phyloP scores from a whole-genome alignment of 2,113 vertebrate species.

The Agelaius phoeniceus region DNA sequence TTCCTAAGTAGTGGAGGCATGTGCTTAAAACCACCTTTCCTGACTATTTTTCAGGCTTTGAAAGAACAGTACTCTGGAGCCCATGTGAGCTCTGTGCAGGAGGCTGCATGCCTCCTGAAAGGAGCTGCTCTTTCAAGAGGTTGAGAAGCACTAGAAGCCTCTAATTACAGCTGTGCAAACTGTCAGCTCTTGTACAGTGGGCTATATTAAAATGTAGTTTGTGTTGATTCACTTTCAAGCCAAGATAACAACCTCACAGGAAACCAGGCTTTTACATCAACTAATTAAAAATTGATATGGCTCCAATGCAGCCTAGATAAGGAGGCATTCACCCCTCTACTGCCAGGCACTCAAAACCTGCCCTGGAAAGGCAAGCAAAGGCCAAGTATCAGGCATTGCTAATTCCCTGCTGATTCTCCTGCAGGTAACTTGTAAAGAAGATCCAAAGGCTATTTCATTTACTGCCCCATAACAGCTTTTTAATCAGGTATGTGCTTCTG shows the following conservation, averaged over 20 bases:
- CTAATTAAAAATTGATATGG: not conserved
- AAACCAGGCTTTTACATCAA: not conserved
- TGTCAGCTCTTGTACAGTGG: not conserved
- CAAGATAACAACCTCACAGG: not conserved
- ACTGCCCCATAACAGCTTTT: not conserved
- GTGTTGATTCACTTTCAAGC: not conserved
- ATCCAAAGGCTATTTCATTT: not conserved
- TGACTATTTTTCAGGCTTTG: not conserved
- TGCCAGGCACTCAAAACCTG: not conserved
- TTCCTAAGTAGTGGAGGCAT: not conserved
- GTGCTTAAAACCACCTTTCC: not conserved
- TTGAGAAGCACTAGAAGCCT: not conserved
- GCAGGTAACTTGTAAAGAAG: not conserved
- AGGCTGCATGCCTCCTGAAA: not conserved
- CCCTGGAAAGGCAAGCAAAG: not conserved
- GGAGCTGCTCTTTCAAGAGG: not conserved
- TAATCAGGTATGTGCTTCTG: not conserved
- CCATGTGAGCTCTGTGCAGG: not conserved
- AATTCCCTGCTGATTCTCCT: not conserved
- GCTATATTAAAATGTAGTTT: not conserved
- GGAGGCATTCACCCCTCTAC: not conserved
- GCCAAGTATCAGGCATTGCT: not conserved
- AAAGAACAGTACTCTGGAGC: not conserved
- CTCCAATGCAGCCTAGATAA: not conserved
- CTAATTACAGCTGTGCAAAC: not conserved